Conservation (phyloP, 2,888 invertebrate species). For the Drosophila basisetae region DNA sequence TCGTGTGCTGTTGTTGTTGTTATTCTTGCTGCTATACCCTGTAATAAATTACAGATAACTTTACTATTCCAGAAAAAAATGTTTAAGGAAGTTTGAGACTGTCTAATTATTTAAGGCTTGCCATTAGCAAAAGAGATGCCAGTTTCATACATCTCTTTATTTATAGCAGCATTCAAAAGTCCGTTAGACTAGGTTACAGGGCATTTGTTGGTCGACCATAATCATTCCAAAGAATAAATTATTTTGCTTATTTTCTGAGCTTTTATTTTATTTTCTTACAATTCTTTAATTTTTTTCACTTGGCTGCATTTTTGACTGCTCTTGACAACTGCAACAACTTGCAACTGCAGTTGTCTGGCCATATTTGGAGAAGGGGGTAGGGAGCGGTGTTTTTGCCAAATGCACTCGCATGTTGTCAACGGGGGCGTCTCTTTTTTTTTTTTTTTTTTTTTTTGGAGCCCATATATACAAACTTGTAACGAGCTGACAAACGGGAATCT, state of each 20-base stretch:
- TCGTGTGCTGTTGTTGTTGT: background rate
- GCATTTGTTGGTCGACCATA: slow-evolving; percentile 11
- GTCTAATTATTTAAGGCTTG: too few species aligned
- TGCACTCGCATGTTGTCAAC: slow-evolving; percentile 21
- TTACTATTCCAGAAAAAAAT: background rate
- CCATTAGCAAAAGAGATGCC: background rate
- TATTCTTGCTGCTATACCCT: slow-evolving; percentile 20
- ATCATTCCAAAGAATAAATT: background rate
- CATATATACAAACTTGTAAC: slow-evolving; percentile 31
- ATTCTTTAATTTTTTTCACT: slow-evolving; percentile 49
- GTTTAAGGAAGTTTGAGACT: background rate
- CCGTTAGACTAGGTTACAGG: background rate
- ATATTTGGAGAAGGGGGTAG: slow-evolving; percentile 41
- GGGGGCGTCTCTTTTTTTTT: slow-evolving; percentile 32
- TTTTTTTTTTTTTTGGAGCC: slow-evolving; percentile 5
- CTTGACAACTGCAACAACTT: slow-evolving; percentile 51
- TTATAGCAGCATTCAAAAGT: background rate
- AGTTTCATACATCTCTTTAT: background rate
- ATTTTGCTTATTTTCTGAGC: slow-evolving; percentile 18
- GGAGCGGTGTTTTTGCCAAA: slow-evolving; percentile 2
- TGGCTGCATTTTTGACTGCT: slow-evolving; percentile 58
- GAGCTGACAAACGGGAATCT: slow-evolving; percentile 44
- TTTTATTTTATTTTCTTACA: slow-evolving; percentile 39
- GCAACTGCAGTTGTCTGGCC: slow-evolving; percentile 49
- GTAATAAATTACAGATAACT: background rate